Percentiles rank a stretch among this genome's conserved stretches.
These are phyloP conservation scores for Entosphenus tridentatus DNA, from an alignment of 2,113 vertebrate genomes.

Conservation along the genomic window DNA sequence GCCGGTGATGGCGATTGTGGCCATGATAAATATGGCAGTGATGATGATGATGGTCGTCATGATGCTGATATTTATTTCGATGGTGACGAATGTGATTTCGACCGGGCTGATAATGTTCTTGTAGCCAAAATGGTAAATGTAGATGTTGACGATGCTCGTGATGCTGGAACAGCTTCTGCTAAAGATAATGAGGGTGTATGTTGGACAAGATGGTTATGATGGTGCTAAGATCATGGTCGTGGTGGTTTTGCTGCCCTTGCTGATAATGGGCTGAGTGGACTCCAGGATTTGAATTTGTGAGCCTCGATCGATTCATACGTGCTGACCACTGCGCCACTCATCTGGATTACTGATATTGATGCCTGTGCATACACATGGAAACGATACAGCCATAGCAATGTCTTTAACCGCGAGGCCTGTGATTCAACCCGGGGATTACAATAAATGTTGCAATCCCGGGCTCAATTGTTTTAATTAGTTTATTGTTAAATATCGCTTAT, in stretches of 20 bases:
- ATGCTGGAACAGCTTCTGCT: neutral
- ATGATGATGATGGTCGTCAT: neutral
- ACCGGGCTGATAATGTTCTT: neutral
- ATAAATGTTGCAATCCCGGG: too few relatives aligned
- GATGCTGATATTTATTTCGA: neutral
- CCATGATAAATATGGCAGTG: neutral
- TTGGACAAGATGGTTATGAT: neutral
- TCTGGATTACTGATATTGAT: too few relatives aligned
- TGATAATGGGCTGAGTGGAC: neutral
- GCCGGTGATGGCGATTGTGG: neutral
- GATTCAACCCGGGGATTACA: too few relatives aligned
- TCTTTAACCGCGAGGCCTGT: too few relatives aligned
- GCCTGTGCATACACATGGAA: too few relatives aligned
- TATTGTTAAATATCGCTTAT: too few relatives aligned
- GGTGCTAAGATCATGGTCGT: neutral
- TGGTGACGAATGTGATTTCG: neutral
- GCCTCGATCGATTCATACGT: too few relatives aligned
- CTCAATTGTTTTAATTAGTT: too few relatives aligned
- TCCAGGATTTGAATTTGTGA: too few relatives aligned
- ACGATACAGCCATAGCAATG: too few relatives aligned
- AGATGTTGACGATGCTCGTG: neutral
- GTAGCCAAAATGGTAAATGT: neutral
- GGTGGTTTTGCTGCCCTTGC: neutral
- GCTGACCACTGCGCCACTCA: too few relatives aligned
- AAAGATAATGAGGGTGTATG: neutral